phyloP scores from a whole-genome alignment of 1,140 invertebrate genomes.

The Calliphora vicina region DNA sequence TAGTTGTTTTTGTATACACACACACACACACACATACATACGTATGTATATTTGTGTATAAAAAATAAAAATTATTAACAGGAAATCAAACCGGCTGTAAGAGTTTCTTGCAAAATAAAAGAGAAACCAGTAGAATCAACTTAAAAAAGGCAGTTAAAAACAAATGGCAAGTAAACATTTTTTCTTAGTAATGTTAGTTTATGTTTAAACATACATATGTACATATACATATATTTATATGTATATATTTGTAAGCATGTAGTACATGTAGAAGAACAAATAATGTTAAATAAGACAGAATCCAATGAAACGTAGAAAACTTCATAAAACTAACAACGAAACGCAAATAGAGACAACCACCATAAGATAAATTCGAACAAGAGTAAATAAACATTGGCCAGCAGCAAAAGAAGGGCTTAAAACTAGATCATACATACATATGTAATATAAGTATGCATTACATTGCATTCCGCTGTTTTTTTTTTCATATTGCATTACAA shows the following conservation, averaged over 20 bases:
- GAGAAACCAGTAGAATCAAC: slow-evolving; percentile 13
- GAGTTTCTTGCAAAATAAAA: slow-evolving; percentile 26
- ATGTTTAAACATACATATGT: too few relatives aligned
- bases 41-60: not conserved
- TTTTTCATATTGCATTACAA: not conserved
- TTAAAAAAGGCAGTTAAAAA: not conserved
- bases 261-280: too few relatives aligned
- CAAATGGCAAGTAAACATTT: not conserved
- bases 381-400: too few relatives aligned
- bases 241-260: not conserved
- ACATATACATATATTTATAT: too few relatives aligned
- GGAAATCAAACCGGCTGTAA: slow-evolving; percentile 31
- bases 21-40: too few relatives aligned
- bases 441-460: not conserved
- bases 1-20: too few relatives aligned
- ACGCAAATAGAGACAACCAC: not conserved
- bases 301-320: too few relatives aligned
- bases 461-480: too few relatives aligned
- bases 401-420: not conserved
- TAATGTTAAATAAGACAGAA: too few relatives aligned
- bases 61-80: not conserved
- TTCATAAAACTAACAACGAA: not conserved
- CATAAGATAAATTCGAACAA: not conserved
- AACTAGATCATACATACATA: not conserved
- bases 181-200: not conserved